These are phyloP conservation scores for Eutrigla gurnardus DNA, from an alignment of 2,797 vertebrate genomes.

Conservation along the genomic window DNA sequence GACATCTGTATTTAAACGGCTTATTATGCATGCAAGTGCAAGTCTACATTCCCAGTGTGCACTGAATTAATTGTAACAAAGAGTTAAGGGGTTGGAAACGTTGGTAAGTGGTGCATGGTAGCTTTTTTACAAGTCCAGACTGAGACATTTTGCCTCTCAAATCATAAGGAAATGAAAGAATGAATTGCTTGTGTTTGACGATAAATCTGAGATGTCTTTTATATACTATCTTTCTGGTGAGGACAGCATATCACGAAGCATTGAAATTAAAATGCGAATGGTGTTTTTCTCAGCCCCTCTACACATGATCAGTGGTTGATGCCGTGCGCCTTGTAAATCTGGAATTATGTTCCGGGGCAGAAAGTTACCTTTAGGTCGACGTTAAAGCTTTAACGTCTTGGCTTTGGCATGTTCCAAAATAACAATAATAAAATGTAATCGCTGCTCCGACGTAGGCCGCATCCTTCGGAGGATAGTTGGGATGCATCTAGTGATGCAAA, in stretches of 20 bases:
- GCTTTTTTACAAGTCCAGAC: not conserved
- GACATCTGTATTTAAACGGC: not conserved
- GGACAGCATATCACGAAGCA: not conserved
- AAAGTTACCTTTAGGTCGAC: not conserved
- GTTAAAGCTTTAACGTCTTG: no score
- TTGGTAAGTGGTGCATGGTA: not conserved
- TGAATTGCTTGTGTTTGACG: not conserved
- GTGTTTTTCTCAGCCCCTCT: not conserved
- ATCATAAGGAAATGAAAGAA: not conserved
- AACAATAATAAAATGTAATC: no score
- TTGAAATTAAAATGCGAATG: not conserved
- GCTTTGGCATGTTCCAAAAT: no score
- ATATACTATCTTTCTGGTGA: not conserved
- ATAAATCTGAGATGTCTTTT: not conserved
- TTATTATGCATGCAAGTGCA: not conserved
- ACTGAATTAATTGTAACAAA: not conserved
- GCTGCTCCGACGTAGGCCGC: no score
- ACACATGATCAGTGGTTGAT: slow-evolving; percentile 24
- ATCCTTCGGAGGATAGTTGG: no score
- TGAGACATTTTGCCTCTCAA: not conserved
- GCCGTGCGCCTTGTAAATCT: not conserved
- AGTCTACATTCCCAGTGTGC: not conserved
- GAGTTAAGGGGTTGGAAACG: not conserved
- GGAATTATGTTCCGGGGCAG: not conserved
- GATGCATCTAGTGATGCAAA: not conserved